These are phyloP conservation scores for Pyralis farinalis DNA, from an alignment of 2,888 invertebrate genomes.

Conservation along the genomic window DNA sequence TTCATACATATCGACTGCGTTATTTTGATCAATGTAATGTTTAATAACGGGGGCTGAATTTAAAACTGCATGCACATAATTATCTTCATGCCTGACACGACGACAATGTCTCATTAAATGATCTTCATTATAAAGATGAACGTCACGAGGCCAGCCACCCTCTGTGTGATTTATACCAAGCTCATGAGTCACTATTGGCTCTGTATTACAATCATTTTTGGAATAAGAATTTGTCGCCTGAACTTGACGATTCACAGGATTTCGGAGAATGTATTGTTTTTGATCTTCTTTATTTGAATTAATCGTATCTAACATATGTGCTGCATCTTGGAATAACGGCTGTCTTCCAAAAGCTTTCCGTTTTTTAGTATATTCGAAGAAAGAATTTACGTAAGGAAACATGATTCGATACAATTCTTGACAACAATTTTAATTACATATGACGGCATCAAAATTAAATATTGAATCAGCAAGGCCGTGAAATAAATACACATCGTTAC, in stretches of 20 bases:
- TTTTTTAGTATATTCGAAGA: slow-evolving; percentile 69
- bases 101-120: slow-evolving; percentile 87
- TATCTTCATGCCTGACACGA: slow-evolving; percentile 90
- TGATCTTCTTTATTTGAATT: slow-evolving; percentile 53
- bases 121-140: slow-evolving; percentile 84
- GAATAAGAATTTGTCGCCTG: slow-evolving; percentile 70
- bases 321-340: slow-evolving; percentile 66
- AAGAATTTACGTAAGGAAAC: slow-evolving; percentile 41
- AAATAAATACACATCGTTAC: slow-evolving; percentile 29
- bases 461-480: slow-evolving; percentile 56
- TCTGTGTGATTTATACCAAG: slow-evolving; percentile 87
- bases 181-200: slow-evolving; percentile 76
- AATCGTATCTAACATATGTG: slow-evolving; percentile 63
- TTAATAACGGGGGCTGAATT: slow-evolving; percentile 80
- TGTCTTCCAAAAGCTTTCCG: slow-evolving; percentile 74
- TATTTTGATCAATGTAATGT: slow-evolving; percentile 88
- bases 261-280: slow-evolving; percentile 66
- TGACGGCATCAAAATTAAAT: slow-evolving; percentile 28
- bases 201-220: slow-evolving; percentile 82
- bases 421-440: slow-evolving; percentile 19
- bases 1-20: slow-evolving; percentile 89
- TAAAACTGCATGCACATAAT: slow-evolving; percentile 84
- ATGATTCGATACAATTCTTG: slow-evolving; percentile 27
- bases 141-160: slow-evolving; percentile 93
- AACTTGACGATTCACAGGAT: slow-evolving; percentile 72